Conservation (phyloP, 1,140 invertebrate species). For the Drosophila pectinifera region DNA sequence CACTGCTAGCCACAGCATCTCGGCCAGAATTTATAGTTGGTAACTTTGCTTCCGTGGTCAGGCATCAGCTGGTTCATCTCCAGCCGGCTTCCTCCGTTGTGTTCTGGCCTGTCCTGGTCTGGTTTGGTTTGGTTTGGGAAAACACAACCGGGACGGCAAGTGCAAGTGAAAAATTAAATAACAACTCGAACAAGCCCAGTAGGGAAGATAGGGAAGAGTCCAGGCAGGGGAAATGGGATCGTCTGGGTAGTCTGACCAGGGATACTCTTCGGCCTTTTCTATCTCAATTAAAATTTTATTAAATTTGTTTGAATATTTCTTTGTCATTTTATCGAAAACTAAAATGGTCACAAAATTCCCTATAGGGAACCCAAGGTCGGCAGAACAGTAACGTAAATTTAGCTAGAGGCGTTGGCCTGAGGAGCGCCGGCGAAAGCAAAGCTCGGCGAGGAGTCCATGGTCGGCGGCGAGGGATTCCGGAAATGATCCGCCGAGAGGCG, state of each 20-base stretch:
- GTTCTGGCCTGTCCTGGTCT: background rate
- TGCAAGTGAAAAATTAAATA: conserved; percentile 77
- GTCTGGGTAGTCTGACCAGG: background rate
- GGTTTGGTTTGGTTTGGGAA: conserved; percentile 6
- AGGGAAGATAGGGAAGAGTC: conserved; percentile 4
- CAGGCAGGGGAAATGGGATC: background rate
- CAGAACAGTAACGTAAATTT: conserved; percentile 8
- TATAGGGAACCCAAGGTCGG: no score
- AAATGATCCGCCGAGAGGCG: conserved; percentile 95
- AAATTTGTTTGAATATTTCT: background rate
- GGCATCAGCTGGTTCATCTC: conserved; percentile 66
- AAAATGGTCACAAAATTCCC: no score
- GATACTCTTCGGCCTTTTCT: background rate
- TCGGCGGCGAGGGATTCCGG: conserved; percentile 87
- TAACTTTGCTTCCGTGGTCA: conserved; percentile 49
- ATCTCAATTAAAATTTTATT: background rate
- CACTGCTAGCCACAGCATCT: conserved; percentile 33
- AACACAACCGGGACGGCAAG: conserved; percentile 40
- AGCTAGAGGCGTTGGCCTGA: conserved; percentile 25
- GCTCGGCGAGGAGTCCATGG: background rate
- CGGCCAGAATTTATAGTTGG: conserved; percentile 55
- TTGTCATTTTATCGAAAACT: background rate
- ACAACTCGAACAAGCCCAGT: conserved; percentile 54
- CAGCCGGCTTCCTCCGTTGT: background rate
- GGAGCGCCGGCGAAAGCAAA: conserved; percentile 1